Evolutionary conservation across 2,113 vertebrate species (phyloP).

Genomic region (Penelope pileata): DNA sequence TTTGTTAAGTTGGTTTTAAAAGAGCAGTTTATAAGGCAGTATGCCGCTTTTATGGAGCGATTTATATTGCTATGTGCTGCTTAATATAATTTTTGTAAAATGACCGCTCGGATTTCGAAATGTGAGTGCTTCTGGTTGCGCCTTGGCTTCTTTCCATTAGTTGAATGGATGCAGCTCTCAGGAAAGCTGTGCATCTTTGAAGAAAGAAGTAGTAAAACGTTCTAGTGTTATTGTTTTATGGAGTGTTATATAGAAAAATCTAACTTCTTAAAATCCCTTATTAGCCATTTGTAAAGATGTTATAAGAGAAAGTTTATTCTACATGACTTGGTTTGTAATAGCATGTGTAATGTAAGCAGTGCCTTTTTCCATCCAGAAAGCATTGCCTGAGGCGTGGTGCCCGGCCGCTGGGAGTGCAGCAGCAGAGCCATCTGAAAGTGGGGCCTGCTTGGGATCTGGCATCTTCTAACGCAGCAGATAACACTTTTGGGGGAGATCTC

Average conservation of each 20-base stretch:
- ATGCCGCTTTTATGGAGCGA: slow-evolving; percentile 41
- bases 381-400: background rate
- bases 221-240: slow-evolving; percentile 21
- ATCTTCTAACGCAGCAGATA: background rate
- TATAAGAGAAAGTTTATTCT: slow-evolving; percentile 22
- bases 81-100: slow-evolving; percentile 62
- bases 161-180: slow-evolving; percentile 30
- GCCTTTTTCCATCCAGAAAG: background rate
- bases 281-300: slow-evolving; percentile 1
- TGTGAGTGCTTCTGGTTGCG: slow-evolving; percentile 11
- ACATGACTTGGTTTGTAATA: background rate
- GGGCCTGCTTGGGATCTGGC: background rate
- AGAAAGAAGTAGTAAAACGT: slow-evolving; percentile 30
- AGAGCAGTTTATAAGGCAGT: slow-evolving; percentile 43
- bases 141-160: slow-evolving; percentile 53
- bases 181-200: slow-evolving; percentile 14
- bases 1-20: slow-evolving; percentile 33
- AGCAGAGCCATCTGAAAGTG: background rate
- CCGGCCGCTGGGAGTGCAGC: background rate
- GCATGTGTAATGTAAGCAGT: background rate
- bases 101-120: slow-evolving; percentile 38
- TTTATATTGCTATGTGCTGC: slow-evolving; percentile 41
- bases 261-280: slow-evolving; percentile 13
- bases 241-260: slow-evolving; percentile 9
- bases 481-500: background rate